These are phyloP conservation scores for Ophioderma brevispina DNA, from an alignment of 35 echinoderm and acorn worm species.

Conservation along the genomic window DNA sequence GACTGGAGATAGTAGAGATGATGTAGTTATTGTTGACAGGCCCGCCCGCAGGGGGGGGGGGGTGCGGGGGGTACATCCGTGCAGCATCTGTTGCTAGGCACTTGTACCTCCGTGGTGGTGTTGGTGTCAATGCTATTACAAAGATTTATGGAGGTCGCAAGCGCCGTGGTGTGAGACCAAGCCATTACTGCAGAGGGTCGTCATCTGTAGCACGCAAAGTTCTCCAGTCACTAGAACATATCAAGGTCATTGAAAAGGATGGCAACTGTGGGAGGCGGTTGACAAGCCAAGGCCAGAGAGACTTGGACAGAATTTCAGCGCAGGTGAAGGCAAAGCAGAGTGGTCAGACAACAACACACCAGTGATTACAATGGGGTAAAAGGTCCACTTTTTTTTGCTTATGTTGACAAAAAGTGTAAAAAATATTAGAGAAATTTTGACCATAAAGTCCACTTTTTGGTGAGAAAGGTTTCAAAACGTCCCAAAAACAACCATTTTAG, in stretches of 20 bases:
- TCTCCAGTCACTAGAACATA: conserved; percentile 79
- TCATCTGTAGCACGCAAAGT: conserved; percentile 88
- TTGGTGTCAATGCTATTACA: conserved; percentile 83
- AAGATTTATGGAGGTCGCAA: conserved; percentile 97
- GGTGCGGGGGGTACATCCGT: too few species aligned
- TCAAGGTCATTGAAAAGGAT: conserved; percentile 87
- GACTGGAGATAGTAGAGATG: too few species aligned
- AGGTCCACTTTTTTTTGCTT: too few species aligned
- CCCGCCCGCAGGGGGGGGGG: too few species aligned
- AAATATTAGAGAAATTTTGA: too few species aligned
- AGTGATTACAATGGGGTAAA: too few species aligned
- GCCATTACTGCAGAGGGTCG: conserved; percentile 84
- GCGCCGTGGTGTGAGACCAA: conserved; percentile 81
- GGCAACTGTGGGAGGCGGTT: conserved; percentile 88
- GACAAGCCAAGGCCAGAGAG: conserved; percentile 94
- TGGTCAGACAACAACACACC: too few species aligned
- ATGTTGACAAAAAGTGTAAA: too few species aligned
- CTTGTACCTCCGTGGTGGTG: conserved; percentile 92
- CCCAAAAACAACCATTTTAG: too few species aligned
- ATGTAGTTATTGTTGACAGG: too few species aligned
- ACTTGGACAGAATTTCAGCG: conserved; percentile 96
- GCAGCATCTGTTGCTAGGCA: conserved; percentile 90
- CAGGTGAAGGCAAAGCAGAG: conserved; percentile 52
- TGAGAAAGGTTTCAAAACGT: too few species aligned
- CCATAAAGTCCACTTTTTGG: too few species aligned